Base-by-base conservation (phyloP, 23 tunicate genomes). In the Trididemnum clinides region DNA sequence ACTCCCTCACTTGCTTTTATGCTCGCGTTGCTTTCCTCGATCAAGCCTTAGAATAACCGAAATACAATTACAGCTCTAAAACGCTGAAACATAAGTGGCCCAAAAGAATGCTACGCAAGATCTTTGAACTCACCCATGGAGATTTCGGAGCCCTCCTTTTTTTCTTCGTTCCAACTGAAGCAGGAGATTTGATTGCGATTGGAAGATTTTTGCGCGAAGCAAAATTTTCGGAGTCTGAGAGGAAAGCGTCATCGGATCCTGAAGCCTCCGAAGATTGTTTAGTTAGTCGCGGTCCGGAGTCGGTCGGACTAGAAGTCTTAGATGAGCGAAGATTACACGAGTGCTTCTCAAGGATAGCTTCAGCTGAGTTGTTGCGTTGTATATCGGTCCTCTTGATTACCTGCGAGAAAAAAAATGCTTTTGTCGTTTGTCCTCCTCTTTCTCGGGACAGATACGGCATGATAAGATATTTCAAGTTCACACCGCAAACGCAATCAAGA, bases 91-190 rank as follows among this genome's bases (percentile, higher is more conserved):
- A n/a, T n/a, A n/a, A n/a, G n/a, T n/a, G n/a, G n/a, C n/a, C n/a
- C n/a, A n/a, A n/a, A n/a, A n/a, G n/a, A n/a, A n/a, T n/a, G n/a
- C n/a, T n/a, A n/a, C n/a, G n/a, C n/a, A n/a, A n/a, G n/a, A n/a
- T n/a, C n/a, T n/a, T n/a, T n/a, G n/a, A n/a, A 1, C 76, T 85
- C 51, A 85, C 88, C 88, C 74, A 32, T 0, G 95, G 95, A 0
- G 89, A 88, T 64, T 51, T 36, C 27, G 95, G 95, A 33, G 95
- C 95, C 38, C 78, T 49, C 34, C 95, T 80, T 33, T 90, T 90
- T 34, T 90, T 90, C 54, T 77, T 89, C 4, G 19, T 33, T 66
- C 37, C 75, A 36, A 5, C 75, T 4, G 3, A 3, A 6, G 18
- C 22, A 44, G 15, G 54, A 10, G 54, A n/a, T n/a, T n/a, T n/a